Evolutionary conservation across 1,140 invertebrate genomes (phyloP), one percentile per base, ranked within the genome.

Genomic region (Lordiphosa clarofinis): DNA sequence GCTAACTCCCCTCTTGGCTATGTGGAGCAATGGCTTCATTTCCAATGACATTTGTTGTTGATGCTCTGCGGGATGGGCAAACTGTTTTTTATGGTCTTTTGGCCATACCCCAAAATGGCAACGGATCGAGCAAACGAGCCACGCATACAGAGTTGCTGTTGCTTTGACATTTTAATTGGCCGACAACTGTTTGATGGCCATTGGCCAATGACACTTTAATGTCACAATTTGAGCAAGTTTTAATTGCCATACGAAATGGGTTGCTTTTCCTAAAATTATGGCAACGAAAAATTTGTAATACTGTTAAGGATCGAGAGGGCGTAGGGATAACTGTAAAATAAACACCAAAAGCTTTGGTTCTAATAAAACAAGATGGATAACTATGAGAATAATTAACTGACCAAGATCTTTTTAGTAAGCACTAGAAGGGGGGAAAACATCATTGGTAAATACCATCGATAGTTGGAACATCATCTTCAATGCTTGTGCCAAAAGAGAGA

Each of bases 141-240:
- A 39, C 59, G 35, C 61, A 44, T 10, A 64, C 42, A 31, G 28
- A 60, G 50, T 50, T 62, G 62, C 56, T 46, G 76, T 68, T 82
- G 76, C 69, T 84, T 81, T 81, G 76, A 81, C 76, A 72, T 82
- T 82, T 81, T 81, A 81, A 82, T 81, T 82, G 76, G 42, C 56
- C 44, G 59, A 44, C 40, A 42, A 63, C 52, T 66, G 62, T 53
- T 75, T 67, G 71, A 68, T 62, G 64, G 67, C 63, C 57, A 55
- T 62, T 58, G 43, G 35, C 38, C 66, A 60, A 37, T 57, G 76
- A 75, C 72, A 31, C 43, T 63, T 82, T 82, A 60, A 75, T 81
- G 72, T 75, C 75, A 81, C 76, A 81, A 81, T 82, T 82, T 53
- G 60, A 39, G 43, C 47, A 44, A 24, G 33, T 38, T 52, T 58